Evolutionary conservation across 2,888 invertebrate genomes (phyloP).

Genomic region (Drosophila affinis): DNA sequence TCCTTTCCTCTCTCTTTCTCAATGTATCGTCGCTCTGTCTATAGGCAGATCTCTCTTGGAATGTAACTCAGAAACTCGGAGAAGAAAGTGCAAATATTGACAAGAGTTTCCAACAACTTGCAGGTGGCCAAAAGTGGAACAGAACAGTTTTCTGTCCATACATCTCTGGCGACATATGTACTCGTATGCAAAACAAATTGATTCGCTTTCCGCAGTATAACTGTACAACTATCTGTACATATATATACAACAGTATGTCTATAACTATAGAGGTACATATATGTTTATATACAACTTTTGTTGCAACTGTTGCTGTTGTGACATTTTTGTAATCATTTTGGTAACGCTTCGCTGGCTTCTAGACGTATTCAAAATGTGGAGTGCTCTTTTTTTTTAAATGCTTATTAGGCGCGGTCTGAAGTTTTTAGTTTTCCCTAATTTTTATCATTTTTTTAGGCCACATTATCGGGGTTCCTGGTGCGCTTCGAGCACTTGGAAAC

Average conservation of each 20-base stretch:
- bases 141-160: constrained; percentile 24
- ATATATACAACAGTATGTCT: constrained; percentile 15
- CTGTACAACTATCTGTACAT: too few species aligned
- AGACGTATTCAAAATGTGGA: constrained; percentile 50
- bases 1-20: neutral
- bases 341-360: constrained; percentile 60
- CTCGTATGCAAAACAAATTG: constrained; percentile 52
- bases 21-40: too few species aligned
- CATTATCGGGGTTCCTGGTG: constrained; percentile 16
- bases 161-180: constrained; percentile 34
- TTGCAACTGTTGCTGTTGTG: constrained; percentile 4
- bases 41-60: constrained; percentile 19
- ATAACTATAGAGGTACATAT: neutral
- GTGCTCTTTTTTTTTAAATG: constrained; percentile 10
- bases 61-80: constrained; percentile 28
- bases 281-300: neutral
- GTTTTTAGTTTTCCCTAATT: neutral
- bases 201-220: constrained; percentile 25
- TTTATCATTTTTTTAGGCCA: neutral
- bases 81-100: constrained; percentile 75
- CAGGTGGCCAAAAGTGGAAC: constrained; percentile 43
- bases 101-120: constrained; percentile 41
- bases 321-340: constrained; percentile 55
- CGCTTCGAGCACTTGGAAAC: constrained; percentile 17
- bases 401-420: neutral